Percentiles rank a stretch among this genome's conserved stretches.
Evolutionary conservation across 2,797 vertebrate species (phyloP).

Genomic region (Monodelphis domestica): DNA sequence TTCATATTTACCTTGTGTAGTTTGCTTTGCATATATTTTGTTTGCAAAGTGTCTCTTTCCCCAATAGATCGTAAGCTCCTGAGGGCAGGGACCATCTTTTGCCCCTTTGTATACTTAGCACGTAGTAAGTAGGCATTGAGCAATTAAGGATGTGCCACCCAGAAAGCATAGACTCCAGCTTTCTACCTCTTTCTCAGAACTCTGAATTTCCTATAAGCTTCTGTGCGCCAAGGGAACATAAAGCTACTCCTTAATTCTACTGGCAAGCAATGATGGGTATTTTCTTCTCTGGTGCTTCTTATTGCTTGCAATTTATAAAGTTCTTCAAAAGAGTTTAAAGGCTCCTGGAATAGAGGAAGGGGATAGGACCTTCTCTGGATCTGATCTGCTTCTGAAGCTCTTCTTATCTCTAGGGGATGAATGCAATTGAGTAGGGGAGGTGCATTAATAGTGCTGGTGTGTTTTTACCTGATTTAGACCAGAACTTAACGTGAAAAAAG

Average conservation of each 20-base stretch:
- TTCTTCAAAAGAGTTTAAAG: background rate
- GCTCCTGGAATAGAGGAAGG: background rate
- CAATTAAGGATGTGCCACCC: background rate
- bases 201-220: background rate
- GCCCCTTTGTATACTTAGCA: background rate
- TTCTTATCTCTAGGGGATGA: background rate
- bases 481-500: background rate
- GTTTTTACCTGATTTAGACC: background rate
- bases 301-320: background rate
- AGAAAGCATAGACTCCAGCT: background rate
- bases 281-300: background rate
- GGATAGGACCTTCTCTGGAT: background rate
- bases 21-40: background rate
- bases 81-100: background rate
- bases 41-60: background rate
- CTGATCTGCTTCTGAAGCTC: background rate
- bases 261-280: background rate
- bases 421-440: too few relatives aligned
- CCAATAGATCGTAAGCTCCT: background rate
- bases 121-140: background rate
- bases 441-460: background rate
- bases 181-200: background rate
- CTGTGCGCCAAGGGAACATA: too few relatives aligned
- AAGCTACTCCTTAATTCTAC: background rate
- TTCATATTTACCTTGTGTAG: background rate